Conservation (phyloP, 2,888 invertebrate species). For the Cheiracanthium punctorium region DNA sequence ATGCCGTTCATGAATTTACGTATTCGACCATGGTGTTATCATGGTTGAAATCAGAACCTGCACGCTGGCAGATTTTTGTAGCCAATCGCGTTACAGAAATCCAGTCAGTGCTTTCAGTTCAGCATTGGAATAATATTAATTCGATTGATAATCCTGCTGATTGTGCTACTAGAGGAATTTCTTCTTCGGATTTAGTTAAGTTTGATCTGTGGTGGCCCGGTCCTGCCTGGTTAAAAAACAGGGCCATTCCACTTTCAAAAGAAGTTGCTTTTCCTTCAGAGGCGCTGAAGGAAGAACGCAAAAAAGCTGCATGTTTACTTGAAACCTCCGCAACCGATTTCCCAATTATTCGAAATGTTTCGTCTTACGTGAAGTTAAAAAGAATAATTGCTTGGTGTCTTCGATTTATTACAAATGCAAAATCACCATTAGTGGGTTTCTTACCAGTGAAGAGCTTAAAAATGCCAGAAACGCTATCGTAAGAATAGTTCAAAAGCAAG, state of each 20-base stretch:
- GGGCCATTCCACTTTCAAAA: background rate
- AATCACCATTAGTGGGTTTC: background rate
- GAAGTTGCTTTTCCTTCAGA: background rate
- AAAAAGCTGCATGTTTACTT: background rate
- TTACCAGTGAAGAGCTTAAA: no score
- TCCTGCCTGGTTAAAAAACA: background rate
- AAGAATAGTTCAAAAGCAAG: no score
- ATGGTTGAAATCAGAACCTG: background rate
- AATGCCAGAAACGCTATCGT: no score
- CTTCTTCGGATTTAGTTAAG: background rate
- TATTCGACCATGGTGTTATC: background rate
- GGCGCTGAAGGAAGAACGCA: background rate
- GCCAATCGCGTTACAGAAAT: no score
- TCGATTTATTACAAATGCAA: background rate
- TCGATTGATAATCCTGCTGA: background rate
- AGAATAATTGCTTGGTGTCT: background rate
- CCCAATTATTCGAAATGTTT: background rate
- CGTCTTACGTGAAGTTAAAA: background rate
- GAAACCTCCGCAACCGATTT: no score
- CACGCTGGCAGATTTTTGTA: no score
- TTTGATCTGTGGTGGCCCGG: background rate
- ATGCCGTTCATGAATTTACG: background rate
- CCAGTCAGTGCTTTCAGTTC: background rate
- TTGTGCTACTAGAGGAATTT: background rate
- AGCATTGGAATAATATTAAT: background rate